Base-by-base conservation (phyloP, 35 echinoderm and acorn worm species). In the Anneissia japonica region DNA sequence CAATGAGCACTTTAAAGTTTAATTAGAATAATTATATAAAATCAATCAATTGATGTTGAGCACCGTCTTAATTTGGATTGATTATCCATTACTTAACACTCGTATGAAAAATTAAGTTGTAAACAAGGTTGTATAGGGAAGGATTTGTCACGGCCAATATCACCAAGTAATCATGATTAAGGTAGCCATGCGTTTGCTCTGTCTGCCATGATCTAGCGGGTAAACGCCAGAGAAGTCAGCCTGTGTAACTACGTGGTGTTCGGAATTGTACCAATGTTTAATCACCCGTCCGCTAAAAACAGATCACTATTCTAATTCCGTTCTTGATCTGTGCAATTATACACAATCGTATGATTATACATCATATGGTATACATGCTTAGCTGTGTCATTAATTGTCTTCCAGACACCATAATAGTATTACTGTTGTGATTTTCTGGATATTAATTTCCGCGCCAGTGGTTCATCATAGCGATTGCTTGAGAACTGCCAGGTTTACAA, bases 61-160 rank as follows among this genome's bases (percentile, higher is more conserved):
- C 11, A 64, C 40, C 51, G 26, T 64, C 26, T 64, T 64, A 64
- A 64, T 64, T 64, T 64, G 51, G 26, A 64, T 64, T 64, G 51
- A 64, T 64, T 64, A 64, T 64, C 51, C 51, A 64, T 64, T 64
- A 64, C 51, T 64, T 64, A 64, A 23, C 51, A 64, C 51, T 64
- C 51, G 51, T 43, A 64, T 23, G 51, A 64, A 64, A 64, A 12
- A 9, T 6, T 64, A 64, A 64, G 51, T 23, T 64, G 51, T 64
- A 64, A 64, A 64, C 51, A 64, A 64, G 19, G 9, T 64, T 64
- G 51, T 64, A 64, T 64, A 64, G 7, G 51, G 4, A 6, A 64
- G 51, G 51, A 64, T 64, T 64, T 64, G 51, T 64, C 51, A 64
- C 51, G 51, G 51, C 51, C 51, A 64, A 64, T 64, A 64, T 64